Evolutionary conservation across 1,140 invertebrate species (phyloP).

Genomic region (Arion vulgaris): DNA sequence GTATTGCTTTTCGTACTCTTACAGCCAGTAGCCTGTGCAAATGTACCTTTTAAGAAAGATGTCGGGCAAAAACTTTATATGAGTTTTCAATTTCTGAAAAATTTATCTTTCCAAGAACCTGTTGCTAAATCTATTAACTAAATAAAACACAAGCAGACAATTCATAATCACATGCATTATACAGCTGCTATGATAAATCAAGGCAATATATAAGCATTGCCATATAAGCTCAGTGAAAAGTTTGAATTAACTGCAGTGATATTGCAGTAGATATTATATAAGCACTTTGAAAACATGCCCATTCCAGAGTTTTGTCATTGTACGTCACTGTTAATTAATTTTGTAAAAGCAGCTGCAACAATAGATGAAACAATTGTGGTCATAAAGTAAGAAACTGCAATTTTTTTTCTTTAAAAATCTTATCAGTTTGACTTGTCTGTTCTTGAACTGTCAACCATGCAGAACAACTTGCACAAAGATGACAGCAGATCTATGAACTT

Average conservation of each 20-base stretch:
- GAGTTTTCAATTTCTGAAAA: neutral
- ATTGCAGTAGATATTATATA: neutral
- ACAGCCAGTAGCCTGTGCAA: neutral
- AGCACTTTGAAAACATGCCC: neutral
- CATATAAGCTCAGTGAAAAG: neutral
- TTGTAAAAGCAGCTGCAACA: no score
- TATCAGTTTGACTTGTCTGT: no score
- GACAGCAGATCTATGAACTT: no score
- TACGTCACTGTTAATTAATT: no score
- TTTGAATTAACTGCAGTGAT: neutral
- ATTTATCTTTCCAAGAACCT: no score
- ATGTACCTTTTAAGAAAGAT: neutral
- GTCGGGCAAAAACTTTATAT: neutral
- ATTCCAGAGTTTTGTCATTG: no score
- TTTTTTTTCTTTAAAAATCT: no score
- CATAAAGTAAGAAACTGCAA: no score
- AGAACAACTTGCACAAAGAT: no score
- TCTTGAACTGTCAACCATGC: no score
- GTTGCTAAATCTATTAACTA: no score
- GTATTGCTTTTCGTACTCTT: neutral
- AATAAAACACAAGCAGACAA: neutral
- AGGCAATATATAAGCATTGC: neutral
- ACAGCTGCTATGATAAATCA: neutral
- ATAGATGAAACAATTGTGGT: no score
- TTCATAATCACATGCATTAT: neutral